phyloP scores from a whole-genome alignment of 2,888 invertebrate genomes.

The Eledona agricola region DNA sequence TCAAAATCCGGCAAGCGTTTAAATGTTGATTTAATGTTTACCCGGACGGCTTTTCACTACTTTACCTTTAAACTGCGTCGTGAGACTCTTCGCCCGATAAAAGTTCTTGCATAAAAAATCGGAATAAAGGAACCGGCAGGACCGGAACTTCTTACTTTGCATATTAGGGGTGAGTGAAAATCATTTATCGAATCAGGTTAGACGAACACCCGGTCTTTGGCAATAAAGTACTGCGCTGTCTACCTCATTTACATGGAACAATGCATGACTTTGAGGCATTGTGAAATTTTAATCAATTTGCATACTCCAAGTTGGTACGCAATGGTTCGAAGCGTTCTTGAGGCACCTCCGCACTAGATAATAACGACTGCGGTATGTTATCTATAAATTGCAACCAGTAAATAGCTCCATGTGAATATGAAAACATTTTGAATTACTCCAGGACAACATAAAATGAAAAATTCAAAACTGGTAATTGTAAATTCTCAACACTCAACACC shows the following conservation, averaged over 20 bases:
- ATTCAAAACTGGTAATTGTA: no score
- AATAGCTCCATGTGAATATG: no score
- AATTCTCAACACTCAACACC: no score
- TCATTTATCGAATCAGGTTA: constrained; percentile 30
- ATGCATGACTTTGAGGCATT: constrained; percentile 20
- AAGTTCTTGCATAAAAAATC: constrained; percentile 18
- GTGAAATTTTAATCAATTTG: constrained; percentile 12
- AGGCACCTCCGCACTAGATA: constrained; percentile 9
- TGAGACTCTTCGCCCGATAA: no score
- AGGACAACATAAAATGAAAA: no score
- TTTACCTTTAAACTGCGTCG: constrained; percentile 18
- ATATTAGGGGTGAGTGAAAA: constrained; percentile 31
- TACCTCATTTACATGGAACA: constrained; percentile 22
- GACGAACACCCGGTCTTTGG: constrained; percentile 33
- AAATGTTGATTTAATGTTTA: no score
- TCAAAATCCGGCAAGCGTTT: constrained; percentile 12
- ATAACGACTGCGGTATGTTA: no score
- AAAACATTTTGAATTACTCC: no score
- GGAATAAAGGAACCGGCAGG: constrained; percentile 24
- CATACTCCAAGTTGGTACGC: constrained; percentile 7
- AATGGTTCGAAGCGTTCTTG: constrained; percentile 5
- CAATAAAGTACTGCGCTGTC: constrained; percentile 9
- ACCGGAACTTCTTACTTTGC: constrained; percentile 32
- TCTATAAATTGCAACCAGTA: no score
- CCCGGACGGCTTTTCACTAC: no score